These are phyloP conservation scores for Benitochromis conjunctus DNA, from an alignment of 2,113 vertebrate species.

Conservation along the genomic window DNA sequence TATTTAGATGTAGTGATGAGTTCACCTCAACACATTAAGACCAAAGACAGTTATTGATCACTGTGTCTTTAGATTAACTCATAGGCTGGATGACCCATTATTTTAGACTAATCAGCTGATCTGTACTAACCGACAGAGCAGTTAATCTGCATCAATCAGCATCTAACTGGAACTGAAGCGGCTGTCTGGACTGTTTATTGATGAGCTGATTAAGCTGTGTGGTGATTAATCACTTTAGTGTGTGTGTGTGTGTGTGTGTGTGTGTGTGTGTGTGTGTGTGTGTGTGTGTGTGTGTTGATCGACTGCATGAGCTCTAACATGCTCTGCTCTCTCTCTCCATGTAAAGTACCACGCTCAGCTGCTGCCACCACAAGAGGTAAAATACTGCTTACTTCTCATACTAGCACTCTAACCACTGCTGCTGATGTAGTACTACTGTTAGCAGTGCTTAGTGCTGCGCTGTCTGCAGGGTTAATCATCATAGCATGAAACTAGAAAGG, in stretches of 20 bases:
- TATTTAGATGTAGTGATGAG: not conserved
- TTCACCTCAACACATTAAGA: not conserved
- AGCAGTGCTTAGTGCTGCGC: not conserved
- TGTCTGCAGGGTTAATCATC: not conserved
- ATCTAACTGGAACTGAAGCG: not conserved
- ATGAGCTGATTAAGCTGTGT: not conserved
- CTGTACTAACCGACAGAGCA: not conserved
- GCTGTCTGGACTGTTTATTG: not conserved
- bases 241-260: not conserved
- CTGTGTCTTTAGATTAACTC: not conserved
- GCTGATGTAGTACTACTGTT: not conserved
- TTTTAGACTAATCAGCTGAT: not conserved
- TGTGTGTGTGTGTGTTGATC: not conserved
- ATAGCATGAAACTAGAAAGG: not conserved
- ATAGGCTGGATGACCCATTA: not conserved
- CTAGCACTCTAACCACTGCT: not conserved
- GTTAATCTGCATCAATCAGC: not conserved
- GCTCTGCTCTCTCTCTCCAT: slow-evolving; percentile 43
- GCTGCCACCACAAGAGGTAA: slow-evolving; percentile 73
- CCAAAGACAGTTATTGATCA: not conserved
- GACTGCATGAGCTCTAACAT: not conserved
- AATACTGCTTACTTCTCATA: not conserved
- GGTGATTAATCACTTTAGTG: not conserved
- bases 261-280: not conserved
- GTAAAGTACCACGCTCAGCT: slow-evolving; percentile 72